Conservation (phyloP, 2,888 invertebrate species). For the Lycocerus yunnanus region DNA sequence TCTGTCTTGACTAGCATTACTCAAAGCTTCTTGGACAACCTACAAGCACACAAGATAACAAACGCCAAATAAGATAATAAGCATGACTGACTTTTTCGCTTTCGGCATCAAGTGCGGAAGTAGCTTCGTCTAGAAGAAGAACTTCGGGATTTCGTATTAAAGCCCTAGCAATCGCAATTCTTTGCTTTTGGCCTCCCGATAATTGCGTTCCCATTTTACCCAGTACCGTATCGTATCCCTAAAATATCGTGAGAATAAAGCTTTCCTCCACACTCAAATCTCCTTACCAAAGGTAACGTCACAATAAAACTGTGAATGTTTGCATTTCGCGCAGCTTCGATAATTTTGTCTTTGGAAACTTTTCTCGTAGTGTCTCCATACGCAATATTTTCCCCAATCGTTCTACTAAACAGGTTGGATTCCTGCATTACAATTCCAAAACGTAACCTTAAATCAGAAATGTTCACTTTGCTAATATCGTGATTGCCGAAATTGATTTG, state of each 20-base stretch:
- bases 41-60: no score
- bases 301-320: constrained; percentile 86
- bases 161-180: constrained; percentile 86
- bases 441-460: constrained; percentile 64
- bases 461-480: constrained; percentile 42
- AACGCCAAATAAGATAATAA: no score
- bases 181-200: no score
- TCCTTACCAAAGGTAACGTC: constrained; percentile 73
- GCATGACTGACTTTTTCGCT: constrained; percentile 90
- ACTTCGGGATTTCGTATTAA: constrained; percentile 78
- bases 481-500: constrained; percentile 55
- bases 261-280: no score
- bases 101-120: constrained; percentile 83
- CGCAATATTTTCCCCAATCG: constrained; percentile 87
- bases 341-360: constrained; percentile 72
- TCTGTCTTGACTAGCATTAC: no score
- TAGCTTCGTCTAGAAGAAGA: constrained; percentile 80
- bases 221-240: constrained; percentile 81
- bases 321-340: constrained; percentile 77
- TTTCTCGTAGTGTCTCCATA: constrained; percentile 82
- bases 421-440: constrained; percentile 92
- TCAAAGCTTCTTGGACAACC: no score
- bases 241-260: no score
- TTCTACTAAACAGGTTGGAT: constrained; percentile 85
- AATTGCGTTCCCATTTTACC: constrained; percentile 78